Base-by-base conservation (phyloP, 2,888 invertebrate genomes). In the Dicyrtoma fusca region DNA sequence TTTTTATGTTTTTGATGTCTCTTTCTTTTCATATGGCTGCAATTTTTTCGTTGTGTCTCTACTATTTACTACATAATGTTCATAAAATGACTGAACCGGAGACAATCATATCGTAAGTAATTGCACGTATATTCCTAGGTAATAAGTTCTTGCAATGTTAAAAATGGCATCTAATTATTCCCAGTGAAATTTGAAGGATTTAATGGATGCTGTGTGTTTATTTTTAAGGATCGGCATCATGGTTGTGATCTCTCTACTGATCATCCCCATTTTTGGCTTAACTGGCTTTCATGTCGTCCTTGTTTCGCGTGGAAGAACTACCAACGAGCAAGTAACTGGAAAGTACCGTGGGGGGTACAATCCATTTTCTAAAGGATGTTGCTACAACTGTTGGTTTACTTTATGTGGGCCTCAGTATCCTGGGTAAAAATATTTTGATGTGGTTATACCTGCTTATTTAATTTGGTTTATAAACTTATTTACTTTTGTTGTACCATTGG, bases 241-340 rank as follows among this genome's bases (percentile, higher is more conserved):
- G 92, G 92, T 91, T 80, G 88, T 97, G 82, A 94, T 97, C 83
- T 90, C 91, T 44, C 84, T 99, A 78, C 87, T 99, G 81, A 91
- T 96, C 82, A 93, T 99, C 83, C 99, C 99, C 75, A 96, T 99
- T 82, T 91, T 96, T 85, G 99, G 98, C 80, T 87, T 99, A 83
- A 97, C 98, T 75, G 95, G 95, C 75, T 99, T 99, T 86, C 99
- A 99, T 85, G 91, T 97, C 87, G 92, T 98, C 82, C 88, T 99
- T 80, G 97, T 99, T 69, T 92, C 95, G 34, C 87, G 97, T 25
- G 62, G 64, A 45, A 49, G 99, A 79, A 99, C 99, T 72, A 99
- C 99, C 78, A 99, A 99, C 86, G 99, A 99, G 86, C 99, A 99
- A 88, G 98, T 99, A 76, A 99, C 99, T 17, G 97, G 97, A 72